A percentile compares a stretch with the other conserved stretches of the same genome.
Conservation (phyloP, 1,140 invertebrate species). For the Zaprionus capensis region DNA sequence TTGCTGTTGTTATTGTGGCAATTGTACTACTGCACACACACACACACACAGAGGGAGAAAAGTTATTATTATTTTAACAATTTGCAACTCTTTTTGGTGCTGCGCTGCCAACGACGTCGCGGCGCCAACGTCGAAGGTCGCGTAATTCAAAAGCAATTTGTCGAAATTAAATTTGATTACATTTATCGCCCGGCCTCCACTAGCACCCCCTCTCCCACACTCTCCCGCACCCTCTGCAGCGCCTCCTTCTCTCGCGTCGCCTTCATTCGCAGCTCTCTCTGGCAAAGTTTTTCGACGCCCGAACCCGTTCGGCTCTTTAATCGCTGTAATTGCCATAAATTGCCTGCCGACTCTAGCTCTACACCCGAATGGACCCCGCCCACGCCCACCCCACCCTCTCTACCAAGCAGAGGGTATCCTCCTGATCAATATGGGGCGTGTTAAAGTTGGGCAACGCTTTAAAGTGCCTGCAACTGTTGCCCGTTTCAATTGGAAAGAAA, state of each 20-base stretch:
- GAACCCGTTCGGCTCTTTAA: conserved; percentile 63
- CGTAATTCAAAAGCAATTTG: conserved; percentile 81
- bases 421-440: neutral
- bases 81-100: conserved; percentile 70
- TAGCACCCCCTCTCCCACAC: neutral
- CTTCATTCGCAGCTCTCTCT: neutral
- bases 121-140: conserved; percentile 74
- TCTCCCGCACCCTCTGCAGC: no score
- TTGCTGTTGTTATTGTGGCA: conserved; percentile 78
- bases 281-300: conserved; percentile 33
- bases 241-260: neutral
- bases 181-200: conserved; percentile 54
- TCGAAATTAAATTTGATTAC: conserved; percentile 81
- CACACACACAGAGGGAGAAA: conserved; percentile 36
- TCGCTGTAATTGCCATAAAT: conserved; percentile 74
- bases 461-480: neutral
- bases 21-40: conserved; percentile 54
- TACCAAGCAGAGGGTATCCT: neutral
- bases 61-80: conserved; percentile 80
- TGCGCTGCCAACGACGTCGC: conserved; percentile 45
- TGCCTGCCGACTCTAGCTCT: conserved; percentile 29
- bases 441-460: neutral
- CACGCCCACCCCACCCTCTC: neutral
- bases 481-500: neutral
- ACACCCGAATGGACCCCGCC: neutral